Evolutionary conservation across 2,888 invertebrate species (phyloP).

Genomic region (Hanleya hanleyi): DNA sequence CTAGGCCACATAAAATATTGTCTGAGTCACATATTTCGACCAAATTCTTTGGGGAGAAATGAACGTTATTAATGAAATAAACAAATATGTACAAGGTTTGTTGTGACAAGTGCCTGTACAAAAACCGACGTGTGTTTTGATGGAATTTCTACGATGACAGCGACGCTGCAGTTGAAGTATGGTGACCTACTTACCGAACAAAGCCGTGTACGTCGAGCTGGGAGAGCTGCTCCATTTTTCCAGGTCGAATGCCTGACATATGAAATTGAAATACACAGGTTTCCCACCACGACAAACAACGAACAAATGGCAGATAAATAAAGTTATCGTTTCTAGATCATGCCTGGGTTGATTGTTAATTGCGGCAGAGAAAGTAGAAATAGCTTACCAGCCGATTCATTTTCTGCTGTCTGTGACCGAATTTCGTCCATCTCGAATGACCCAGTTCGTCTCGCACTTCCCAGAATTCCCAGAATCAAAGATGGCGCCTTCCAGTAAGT

Average conservation of each 20-base stretch:
- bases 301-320: background rate
- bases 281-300: background rate
- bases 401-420: constrained; percentile 3
- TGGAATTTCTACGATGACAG: too few species aligned
- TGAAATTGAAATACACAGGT: background rate
- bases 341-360: background rate
- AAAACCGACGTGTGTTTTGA: too few species aligned
- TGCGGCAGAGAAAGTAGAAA: background rate
- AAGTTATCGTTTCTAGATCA: background rate
- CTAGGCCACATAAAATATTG: too few species aligned
- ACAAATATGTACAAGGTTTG: too few species aligned
- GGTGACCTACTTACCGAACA: constrained; percentile 8
- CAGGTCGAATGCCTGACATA: background rate
- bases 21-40: too few species aligned
- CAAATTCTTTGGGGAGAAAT: too few species aligned
- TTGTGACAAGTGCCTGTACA: too few species aligned
- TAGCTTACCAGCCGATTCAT: background rate
- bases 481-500: background rate
- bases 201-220: too few species aligned
- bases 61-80: too few species aligned
- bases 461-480: background rate
- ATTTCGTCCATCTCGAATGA: constrained; percentile 8
- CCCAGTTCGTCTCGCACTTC: constrained; percentile 4
- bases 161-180: constrained; percentile 1
- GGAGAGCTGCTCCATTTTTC: background rate